Base-by-base conservation (phyloP, 2,113 vertebrate genomes). In the Vicugna pacos region DNA sequence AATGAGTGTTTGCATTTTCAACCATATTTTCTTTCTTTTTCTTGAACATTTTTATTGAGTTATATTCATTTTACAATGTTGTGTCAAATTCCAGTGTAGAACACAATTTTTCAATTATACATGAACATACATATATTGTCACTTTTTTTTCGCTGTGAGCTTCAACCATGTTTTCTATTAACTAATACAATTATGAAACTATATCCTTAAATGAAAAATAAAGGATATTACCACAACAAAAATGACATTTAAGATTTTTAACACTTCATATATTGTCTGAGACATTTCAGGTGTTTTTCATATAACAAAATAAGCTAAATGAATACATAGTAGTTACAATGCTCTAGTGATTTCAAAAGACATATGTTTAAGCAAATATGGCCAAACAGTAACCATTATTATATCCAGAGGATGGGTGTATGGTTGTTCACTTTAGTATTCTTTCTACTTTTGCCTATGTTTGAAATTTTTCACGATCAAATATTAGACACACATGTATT, bases 111-210 rank as follows among this genome's bases (percentile, higher is more conserved):
- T 42, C 38, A 42, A 42, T 42, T 42, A 42, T 42, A 42, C 38
- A 42, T 42, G 38, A 42, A 42, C 38, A 42, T 42, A 42, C 38
- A 42, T 5, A 42, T 42, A 42, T 42, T 42, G 38, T 42, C 5
- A 42, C 38, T 5, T 42, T 42, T 42, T 35, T 42, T 42, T 42
- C 38, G 4, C 38, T 42, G 38, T 42, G 38, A 42, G 38, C 38
- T 95, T 89, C 28, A 89, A 69, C 42, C 24, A 17, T 69, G 89
- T 83, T 76, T 76, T 60, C 69, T 60, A 70, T 77, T 82, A 89
- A 64, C 28, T 42, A 42, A 83, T 60, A 35, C 6, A 83, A 84
- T 24, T 70, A 62, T 54, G 35, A 93, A 77, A 89, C 17, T 30
- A 1, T 42, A 83, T 62, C 46, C 14, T 84, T 46, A 35, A 56